Evolutionary conservation across 1,140 invertebrate species (phyloP).

Genomic region (Eupristina koningsbergeri): DNA sequence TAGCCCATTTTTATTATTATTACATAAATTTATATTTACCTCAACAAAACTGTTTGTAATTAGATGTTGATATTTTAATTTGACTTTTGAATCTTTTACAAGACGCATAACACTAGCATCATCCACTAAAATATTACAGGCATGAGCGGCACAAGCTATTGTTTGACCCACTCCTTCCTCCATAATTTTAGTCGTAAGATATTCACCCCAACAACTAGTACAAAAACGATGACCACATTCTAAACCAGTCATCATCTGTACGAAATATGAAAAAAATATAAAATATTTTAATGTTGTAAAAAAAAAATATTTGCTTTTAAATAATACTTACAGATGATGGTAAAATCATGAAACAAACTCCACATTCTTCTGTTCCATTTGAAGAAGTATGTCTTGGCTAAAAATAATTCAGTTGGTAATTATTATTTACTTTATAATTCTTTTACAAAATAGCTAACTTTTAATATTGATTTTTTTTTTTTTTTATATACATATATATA

Average conservation of each 20-base stretch:
- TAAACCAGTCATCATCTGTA: conserved; percentile 94
- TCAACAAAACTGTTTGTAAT: conserved; percentile 99
- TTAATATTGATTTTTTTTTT: too few relatives aligned
- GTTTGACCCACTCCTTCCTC: conserved; percentile 96
- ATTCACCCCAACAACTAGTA: conserved; percentile 94
- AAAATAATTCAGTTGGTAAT: conserved; percentile 34
- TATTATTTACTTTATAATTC: too few relatives aligned
- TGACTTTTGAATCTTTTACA: conserved; percentile 92
- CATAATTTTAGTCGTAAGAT: conserved; percentile 98
- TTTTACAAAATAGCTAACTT: too few relatives aligned
- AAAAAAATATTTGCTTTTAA: not conserved
- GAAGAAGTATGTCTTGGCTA: conserved; percentile 73
- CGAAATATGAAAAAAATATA: conserved; percentile 52
- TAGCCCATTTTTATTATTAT: not conserved
- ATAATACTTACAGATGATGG: conserved; percentile 82
- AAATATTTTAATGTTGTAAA: not conserved
- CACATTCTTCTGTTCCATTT: conserved; percentile 89
- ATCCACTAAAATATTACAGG: conserved; percentile 95
- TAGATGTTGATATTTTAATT: conserved; percentile 97
- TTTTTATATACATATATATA: too few relatives aligned
- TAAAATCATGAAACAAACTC: conserved; percentile 91
- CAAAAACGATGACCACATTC: conserved; percentile 98
- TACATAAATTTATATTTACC: conserved; percentile 73
- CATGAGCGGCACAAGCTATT: conserved; percentile 95
- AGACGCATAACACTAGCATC: conserved; percentile 96